Evolutionary conservation across 1,140 invertebrate genomes (phyloP).

Genomic region (Heliconius congener): DNA sequence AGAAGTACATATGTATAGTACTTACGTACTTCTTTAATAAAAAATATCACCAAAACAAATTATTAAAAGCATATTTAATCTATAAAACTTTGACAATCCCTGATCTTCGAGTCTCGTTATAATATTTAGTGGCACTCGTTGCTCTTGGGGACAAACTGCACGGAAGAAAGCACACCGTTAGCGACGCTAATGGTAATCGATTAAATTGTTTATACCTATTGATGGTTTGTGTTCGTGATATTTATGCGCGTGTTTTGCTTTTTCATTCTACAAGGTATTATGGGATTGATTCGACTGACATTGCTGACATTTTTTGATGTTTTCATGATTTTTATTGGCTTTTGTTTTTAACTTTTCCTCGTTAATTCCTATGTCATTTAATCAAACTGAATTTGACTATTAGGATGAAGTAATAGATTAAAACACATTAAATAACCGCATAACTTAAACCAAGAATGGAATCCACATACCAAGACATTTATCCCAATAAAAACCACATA

Average conservation of each 20-base stretch:
- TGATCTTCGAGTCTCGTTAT: slow-evolving; percentile 36
- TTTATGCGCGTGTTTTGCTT: background rate
- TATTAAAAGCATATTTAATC: background rate
- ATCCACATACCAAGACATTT: slow-evolving; percentile 5
- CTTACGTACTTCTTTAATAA: too few species aligned
- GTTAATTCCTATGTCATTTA: too few species aligned
- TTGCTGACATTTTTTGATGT: background rate
- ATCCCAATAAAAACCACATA: background rate
- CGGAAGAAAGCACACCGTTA: slow-evolving; percentile 50
- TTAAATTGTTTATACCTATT: slow-evolving; percentile 34
- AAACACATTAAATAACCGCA: too few species aligned
- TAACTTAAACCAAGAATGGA: slow-evolving; percentile 3
- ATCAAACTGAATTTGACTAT: too few species aligned
- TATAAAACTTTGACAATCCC: slow-evolving; percentile 16
- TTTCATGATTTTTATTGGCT: too few species aligned
- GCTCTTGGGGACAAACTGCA: slow-evolving; percentile 44
- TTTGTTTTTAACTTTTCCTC: too few species aligned
- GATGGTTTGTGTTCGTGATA: slow-evolving; percentile 11
- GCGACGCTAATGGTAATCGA: slow-evolving; percentile 40
- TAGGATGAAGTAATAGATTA: too few species aligned
- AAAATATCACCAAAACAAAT: too few species aligned
- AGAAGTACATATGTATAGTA: too few species aligned
- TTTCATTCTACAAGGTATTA: background rate
- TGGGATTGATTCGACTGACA: background rate
- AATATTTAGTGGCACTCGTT: slow-evolving; percentile 41